Percentiles rank a stretch among this genome's conserved stretches.
phyloP scores from a whole-genome alignment of 2,888 invertebrate species.

The Carabus problematicus region DNA sequence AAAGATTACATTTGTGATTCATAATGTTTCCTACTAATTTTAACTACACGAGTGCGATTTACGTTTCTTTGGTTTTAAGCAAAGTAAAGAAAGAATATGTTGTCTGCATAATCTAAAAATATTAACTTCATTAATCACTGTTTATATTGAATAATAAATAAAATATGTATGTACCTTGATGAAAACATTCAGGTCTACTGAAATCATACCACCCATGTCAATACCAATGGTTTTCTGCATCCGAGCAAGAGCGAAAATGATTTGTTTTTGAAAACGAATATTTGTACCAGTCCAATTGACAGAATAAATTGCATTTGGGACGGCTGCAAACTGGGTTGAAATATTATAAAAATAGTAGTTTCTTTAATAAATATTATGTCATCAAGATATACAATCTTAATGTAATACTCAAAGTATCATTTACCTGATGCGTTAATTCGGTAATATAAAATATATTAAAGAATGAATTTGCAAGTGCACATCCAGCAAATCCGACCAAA shows the following conservation, averaged over 20 bases:
- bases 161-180: constrained; percentile 17
- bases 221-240: constrained; percentile 20
- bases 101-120: constrained; percentile 25
- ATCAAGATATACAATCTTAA: neutral
- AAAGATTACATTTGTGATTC: too few relatives aligned
- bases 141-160: neutral
- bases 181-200: constrained; percentile 25
- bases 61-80: too few relatives aligned
- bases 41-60: too few relatives aligned
- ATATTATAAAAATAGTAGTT: constrained; percentile 1
- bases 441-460: constrained; percentile 32
- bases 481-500: constrained; percentile 18
- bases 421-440: constrained; percentile 30
- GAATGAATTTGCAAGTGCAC: constrained; percentile 26
- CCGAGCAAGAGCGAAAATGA: constrained; percentile 21
- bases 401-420: neutral
- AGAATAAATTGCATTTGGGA: constrained; percentile 24
- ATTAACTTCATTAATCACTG: neutral
- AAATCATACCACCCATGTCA: constrained; percentile 25
- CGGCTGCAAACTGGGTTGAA: constrained; percentile 20
- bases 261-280: constrained; percentile 23
- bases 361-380: neutral
- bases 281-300: constrained; percentile 26
- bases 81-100: constrained; percentile 30
- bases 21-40: too few relatives aligned